Evolutionary conservation across 2,113 vertebrate species (phyloP).

Genomic region (Nothocercus julius): DNA sequence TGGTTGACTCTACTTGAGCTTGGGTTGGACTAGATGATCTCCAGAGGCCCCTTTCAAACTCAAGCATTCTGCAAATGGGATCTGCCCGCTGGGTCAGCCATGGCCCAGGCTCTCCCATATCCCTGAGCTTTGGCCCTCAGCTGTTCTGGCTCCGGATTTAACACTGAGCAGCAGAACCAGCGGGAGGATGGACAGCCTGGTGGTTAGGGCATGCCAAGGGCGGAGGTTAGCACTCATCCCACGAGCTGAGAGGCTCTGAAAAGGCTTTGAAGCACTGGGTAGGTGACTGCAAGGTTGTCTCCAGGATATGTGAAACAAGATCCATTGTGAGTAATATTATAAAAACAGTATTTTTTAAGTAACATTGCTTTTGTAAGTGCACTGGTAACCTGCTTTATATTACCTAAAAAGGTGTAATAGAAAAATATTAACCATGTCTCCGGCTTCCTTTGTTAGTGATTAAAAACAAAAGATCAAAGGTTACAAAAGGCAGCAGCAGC

Average conservation of each 20-base stretch:
- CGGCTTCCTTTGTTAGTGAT: not conserved
- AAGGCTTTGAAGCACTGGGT: not conserved
- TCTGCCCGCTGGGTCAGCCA: not conserved
- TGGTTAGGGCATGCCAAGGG: not conserved
- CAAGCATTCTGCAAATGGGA: not conserved
- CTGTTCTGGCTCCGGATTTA: not conserved
- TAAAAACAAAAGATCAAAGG: not conserved
- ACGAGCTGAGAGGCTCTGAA: not conserved
- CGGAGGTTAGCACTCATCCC: rapidly evolving
- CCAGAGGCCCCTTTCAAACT: too few species aligned
- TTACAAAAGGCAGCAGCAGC: not conserved
- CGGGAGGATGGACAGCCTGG: rapidly evolving
- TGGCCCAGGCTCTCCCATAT: not conserved
- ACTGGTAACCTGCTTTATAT: not conserved
- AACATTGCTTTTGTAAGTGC: not conserved
- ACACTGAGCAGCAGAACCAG: not conserved
- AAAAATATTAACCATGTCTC: not conserved
- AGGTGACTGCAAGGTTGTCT: not conserved
- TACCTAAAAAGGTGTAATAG: not conserved
- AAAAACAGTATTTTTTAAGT: not conserved
- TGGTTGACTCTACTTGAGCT: too few species aligned
- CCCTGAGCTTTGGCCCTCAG: not conserved
- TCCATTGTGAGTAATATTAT: not conserved
- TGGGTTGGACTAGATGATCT: too few species aligned
- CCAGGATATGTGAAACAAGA: not conserved